Percentiles rank a stretch among this genome's conserved stretches.
These are phyloP conservation scores for Trachelus tabidus DNA, from an alignment of 2,888 invertebrate genomes.

Conservation along the genomic window DNA sequence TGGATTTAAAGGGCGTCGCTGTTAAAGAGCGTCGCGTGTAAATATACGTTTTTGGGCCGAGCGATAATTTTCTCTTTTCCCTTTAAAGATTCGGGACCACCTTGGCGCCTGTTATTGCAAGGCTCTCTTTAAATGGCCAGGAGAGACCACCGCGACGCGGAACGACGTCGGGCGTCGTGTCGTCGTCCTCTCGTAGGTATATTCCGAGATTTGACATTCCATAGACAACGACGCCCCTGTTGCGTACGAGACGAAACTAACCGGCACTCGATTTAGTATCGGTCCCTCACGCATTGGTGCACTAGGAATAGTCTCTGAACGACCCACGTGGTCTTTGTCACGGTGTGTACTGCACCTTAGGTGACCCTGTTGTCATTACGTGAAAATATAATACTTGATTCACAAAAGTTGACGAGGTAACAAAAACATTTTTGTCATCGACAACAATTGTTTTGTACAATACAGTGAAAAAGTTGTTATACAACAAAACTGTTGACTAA, in stretches of 20 bases:
- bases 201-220: constrained; percentile 13
- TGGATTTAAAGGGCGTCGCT: not conserved
- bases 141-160: constrained; percentile 40
- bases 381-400: not conserved
- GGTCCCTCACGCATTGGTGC: constrained; percentile 18
- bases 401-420: not conserved
- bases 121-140: constrained; percentile 35
- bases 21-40: not conserved
- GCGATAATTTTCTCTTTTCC: not conserved
- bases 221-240: not conserved
- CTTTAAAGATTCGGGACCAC: constrained; percentile 39
- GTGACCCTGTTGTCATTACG: not conserved
- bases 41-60: not conserved
- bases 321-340: constrained; percentile 16
- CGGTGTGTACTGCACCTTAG: not conserved
- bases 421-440: not conserved
- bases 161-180: not conserved
- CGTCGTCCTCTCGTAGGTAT: not conserved
- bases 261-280: not conserved
- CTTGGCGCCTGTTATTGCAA: constrained; percentile 38
- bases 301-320: constrained; percentile 19
- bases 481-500: no score
- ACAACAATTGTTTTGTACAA: not conserved
- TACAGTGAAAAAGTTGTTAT: no score
- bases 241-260: not conserved